Base-by-base conservation (phyloP, 2,113 vertebrate species). In the Turnix velox region DNA sequence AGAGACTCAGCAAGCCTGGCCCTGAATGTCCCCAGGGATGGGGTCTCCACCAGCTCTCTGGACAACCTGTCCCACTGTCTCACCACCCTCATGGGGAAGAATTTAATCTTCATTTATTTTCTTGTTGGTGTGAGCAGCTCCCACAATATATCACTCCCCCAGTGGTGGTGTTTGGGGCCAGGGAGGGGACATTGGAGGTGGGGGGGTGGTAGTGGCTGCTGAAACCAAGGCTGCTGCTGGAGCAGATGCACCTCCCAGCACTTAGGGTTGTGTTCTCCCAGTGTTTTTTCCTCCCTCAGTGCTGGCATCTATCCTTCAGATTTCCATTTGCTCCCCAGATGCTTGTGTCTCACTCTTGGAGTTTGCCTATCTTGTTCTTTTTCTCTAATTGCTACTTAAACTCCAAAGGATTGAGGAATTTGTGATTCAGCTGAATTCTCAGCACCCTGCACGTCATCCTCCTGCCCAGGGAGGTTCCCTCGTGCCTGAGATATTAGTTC, bases 401-500 rank as follows among this genome's bases (percentile, higher is more conserved):
- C 45, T 89, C 84, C 77, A 92, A 54, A 25, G 52, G 77, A 84
- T 92, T 87, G 78, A 87, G 40, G 69, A 93, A 91, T 96, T 89
- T 84, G 42, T 82, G 84, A 87, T 86, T 89, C 81, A 94, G 52
- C 91, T 87, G 84, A 84, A 93, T 93, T 89, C 52, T 84, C 40
- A 63, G 52, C 48, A 48, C 1, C 17, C 48, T 78, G 40, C 57
- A n/a, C 10, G 45, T 89, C 62, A 66, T 91, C 74, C 69, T 74
- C 20, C 72, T 67, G 25, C 57, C 23, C 48, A 65, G 54, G 45
- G 77, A 89, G 45, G 48, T 84, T 84, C 84, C 69, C 82, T 87
- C 1, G 0, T 91, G 65, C 57, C 48, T 79, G 81, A 51, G 77
- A 79, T 92, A 73, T 61, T 87, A 68, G 33, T 52, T 82, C 22